phyloP scores from a whole-genome alignment of 2,797 vertebrate species.

The Coregonus suidteri region DNA sequence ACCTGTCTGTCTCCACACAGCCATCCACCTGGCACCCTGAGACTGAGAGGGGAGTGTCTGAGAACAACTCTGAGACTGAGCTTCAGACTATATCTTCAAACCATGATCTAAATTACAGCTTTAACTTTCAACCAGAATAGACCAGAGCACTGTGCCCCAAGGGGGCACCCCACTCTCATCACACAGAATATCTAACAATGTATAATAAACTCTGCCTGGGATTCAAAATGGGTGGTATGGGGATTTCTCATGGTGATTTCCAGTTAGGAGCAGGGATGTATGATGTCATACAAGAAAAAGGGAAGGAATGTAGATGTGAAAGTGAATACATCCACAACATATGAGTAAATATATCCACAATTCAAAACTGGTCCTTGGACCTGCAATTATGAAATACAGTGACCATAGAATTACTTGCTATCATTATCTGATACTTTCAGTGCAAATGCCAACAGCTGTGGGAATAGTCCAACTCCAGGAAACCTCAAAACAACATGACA shows the following conservation, averaged over 20 bases:
- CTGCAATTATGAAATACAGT: background rate
- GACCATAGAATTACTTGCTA: background rate
- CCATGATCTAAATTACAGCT: background rate
- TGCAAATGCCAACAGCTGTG: background rate
- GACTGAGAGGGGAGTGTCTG: background rate
- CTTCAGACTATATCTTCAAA: background rate
- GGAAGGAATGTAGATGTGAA: too few relatives aligned
- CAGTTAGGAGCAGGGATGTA: background rate
- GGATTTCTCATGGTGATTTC: background rate
- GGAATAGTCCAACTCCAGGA: background rate
- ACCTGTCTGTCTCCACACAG: background rate
- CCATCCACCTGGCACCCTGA: background rate
- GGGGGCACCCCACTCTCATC: background rate
- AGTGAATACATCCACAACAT: background rate
- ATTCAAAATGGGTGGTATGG: background rate
- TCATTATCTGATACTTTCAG: background rate
- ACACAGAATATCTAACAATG: constrained; percentile 9
- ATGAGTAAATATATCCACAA: background rate
- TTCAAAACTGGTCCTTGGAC: background rate
- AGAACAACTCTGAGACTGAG: background rate
- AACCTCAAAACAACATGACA: background rate
- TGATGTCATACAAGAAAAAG: background rate
- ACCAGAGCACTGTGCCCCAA: background rate
- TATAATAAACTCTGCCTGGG: constrained; percentile 26
- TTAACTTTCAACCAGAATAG: background rate